A percentile compares a stretch with the other conserved stretches of the same genome.
Evolutionary conservation across 2,797 vertebrate species (phyloP).

Genomic region (Pangasius sanitwongsei): DNA sequence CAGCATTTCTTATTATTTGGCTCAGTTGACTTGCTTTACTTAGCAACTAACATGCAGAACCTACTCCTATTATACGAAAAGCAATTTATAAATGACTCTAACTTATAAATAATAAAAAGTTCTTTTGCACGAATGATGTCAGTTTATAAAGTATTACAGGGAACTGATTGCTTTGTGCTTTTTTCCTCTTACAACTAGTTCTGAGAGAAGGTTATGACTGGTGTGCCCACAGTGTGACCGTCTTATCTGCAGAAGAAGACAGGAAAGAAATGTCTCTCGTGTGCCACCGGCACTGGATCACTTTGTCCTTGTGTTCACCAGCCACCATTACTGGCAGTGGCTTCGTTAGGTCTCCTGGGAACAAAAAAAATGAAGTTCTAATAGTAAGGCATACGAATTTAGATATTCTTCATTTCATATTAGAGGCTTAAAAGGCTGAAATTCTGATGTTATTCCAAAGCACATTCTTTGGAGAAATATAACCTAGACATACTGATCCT

Average conservation of each 20-base stretch:
- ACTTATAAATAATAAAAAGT: background rate
- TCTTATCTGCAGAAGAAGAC: conserved; percentile 95
- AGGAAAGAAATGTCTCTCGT: conserved; percentile 91
- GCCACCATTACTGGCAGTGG: conserved; percentile 90
- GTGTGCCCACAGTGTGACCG: conserved; percentile 92
- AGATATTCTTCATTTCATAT: background rate
- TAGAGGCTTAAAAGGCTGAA: background rate
- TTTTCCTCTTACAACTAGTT: background rate
- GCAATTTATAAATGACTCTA: background rate
- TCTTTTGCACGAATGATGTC: background rate
- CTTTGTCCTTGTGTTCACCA: conserved; percentile 94
- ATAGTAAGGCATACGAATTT: background rate
- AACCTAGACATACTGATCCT: background rate
- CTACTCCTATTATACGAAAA: background rate
- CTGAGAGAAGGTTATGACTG: conserved; percentile 63
- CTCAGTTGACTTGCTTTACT: background rate
- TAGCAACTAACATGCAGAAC: background rate
- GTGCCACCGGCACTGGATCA: conserved; percentile 98
- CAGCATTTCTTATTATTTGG: conserved; percentile 27
- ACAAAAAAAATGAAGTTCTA: conserved; percentile 20
- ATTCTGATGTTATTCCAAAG: background rate
- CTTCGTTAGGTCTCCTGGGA: conserved; percentile 92
- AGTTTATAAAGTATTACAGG: background rate
- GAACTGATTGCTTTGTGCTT: conserved; percentile 13
- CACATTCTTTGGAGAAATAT: background rate